Evolutionary conservation across 2,113 vertebrate genomes (phyloP).

Genomic region (Aviceda subcristata): DNA sequence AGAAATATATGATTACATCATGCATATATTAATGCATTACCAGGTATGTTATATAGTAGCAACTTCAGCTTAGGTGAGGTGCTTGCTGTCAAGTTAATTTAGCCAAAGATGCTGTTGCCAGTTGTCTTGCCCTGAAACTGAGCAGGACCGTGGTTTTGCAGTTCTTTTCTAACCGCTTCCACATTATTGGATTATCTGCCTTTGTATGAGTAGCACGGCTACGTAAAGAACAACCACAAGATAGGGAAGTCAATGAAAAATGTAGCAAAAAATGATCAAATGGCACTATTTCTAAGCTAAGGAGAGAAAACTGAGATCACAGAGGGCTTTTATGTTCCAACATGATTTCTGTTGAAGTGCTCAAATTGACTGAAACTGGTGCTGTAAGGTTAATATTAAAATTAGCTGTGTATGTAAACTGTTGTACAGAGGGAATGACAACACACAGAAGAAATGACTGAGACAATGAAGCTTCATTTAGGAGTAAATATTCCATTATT

Average conservation of each 20-base stretch:
- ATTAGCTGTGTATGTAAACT: neutral
- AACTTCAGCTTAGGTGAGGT: neutral
- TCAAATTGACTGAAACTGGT: neutral
- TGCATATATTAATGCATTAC: slow-evolving; percentile 97
- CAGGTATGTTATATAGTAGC: slow-evolving; percentile 77
- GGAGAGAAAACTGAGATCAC: neutral
- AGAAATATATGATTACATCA: slow-evolving; percentile 93
- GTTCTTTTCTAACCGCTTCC: neutral
- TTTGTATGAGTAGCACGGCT: neutral
- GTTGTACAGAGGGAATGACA: neutral
- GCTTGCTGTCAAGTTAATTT: neutral
- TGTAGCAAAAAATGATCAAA: neutral
- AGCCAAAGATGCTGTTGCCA: neutral
- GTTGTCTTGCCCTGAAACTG: neutral
- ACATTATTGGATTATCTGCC: neutral
- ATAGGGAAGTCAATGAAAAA: neutral
- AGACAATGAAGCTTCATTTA: neutral
- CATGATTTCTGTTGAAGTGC: neutral
- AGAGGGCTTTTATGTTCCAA: neutral
- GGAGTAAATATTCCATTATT: neutral
- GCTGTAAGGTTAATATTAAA: neutral
- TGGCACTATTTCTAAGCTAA: neutral
- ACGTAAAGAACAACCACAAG: neutral
- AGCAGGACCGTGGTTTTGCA: neutral
- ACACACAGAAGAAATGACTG: neutral